Conservation (phyloP, 2,113 vertebrate species). For the Brachirus orientalis region DNA sequence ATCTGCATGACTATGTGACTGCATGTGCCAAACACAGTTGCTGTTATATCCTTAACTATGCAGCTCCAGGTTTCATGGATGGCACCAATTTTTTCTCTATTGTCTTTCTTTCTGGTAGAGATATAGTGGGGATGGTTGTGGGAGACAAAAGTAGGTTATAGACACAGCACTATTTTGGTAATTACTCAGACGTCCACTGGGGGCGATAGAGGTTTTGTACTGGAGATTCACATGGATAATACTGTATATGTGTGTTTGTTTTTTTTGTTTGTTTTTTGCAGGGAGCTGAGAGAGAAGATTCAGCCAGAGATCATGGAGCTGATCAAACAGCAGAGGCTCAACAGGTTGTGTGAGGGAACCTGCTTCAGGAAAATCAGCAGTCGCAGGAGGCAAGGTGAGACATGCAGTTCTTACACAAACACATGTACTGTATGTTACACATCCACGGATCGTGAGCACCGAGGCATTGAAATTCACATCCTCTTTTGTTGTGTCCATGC, state of each 20-base stretch:
- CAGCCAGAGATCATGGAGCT: constrained; percentile 99
- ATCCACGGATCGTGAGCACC: neutral
- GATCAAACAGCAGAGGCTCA: constrained; percentile 98
- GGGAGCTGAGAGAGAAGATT: constrained; percentile 99
- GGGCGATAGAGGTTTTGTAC: neutral
- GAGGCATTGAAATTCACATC: neutral
- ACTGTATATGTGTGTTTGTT: neutral
- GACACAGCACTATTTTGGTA: too few species aligned
- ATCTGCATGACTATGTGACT: too few species aligned
- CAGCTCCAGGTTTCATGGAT: too few species aligned
- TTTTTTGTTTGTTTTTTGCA: constrained; percentile 56
- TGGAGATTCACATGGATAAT: neutral
- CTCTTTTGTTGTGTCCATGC: neutral
- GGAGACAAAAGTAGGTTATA: too few species aligned
- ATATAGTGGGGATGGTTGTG: too few species aligned
- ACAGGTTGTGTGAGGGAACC: constrained; percentile 97
- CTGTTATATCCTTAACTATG: too few species aligned
- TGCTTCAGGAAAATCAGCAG: constrained; percentile 98
- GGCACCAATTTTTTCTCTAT: too few species aligned
- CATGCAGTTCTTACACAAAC: neutral
- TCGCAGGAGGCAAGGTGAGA: constrained; percentile 94
- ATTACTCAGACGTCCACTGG: too few species aligned
- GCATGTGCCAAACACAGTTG: too few species aligned
- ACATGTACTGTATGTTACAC: too few species aligned
- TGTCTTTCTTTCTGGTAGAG: too few species aligned